Percentiles rank a stretch among this genome's conserved stretches.
phyloP scores from a whole-genome alignment of 1,140 invertebrate genomes.

The Solen grandis region DNA sequence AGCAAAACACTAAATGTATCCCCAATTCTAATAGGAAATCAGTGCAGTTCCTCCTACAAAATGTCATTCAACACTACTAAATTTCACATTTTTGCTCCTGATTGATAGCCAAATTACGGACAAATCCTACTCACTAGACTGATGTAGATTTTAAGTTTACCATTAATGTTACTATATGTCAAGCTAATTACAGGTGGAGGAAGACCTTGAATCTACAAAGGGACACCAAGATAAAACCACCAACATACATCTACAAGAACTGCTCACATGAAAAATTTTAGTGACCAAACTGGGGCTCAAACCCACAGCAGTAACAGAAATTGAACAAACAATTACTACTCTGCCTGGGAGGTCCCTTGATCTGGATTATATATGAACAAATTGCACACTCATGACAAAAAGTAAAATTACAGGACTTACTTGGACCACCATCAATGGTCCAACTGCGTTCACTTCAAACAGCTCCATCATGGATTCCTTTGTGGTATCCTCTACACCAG shows the following conservation, averaged over 20 bases:
- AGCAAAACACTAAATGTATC: too few species aligned
- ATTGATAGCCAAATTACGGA: too few species aligned
- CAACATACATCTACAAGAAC: neutral
- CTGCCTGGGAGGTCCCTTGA: neutral
- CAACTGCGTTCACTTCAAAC: slow-evolving; percentile 32
- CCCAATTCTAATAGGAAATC: too few species aligned
- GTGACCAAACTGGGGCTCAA: too few species aligned
- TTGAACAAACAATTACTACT: neutral
- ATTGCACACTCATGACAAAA: neutral
- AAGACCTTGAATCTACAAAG: too few species aligned
- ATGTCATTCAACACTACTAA: too few species aligned
- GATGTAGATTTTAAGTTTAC: neutral
- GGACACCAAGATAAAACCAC: neutral
- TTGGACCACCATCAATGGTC: slow-evolving; percentile 21
- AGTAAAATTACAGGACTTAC: neutral
- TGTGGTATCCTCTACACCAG: slow-evolving; percentile 9
- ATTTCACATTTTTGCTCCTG: too few species aligned
- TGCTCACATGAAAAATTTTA: too few species aligned
- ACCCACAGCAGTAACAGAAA: too few species aligned
- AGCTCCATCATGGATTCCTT: slow-evolving; percentile 17
- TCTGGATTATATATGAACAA: neutral
- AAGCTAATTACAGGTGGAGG: too few species aligned
- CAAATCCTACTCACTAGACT: too few species aligned
- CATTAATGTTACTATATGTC: neutral
- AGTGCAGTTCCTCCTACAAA: too few species aligned